Evolutionary conservation across 2,888 invertebrate genomes (phyloP), one percentile per base, ranked within the genome.

Genomic region (Dasypolia templi): DNA sequence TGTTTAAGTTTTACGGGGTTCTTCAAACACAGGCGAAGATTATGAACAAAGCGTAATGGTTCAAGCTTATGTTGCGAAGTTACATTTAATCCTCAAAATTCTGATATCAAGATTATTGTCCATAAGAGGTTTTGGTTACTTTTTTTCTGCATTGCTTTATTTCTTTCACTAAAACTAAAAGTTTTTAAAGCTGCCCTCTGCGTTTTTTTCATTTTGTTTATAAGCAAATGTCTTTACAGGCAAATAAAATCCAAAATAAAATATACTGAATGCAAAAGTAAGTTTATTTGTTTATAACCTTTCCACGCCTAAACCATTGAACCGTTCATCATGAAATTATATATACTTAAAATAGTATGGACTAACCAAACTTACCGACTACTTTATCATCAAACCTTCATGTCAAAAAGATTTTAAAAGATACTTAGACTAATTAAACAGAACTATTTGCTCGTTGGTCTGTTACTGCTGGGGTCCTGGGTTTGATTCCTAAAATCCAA

Each of bases 21-120:
- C n/a, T 51, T 11, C 19, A 75, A 46, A 46, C 51, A 79, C 72
- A 72, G n/a, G 11, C 51, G 19, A 51, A 29, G 14, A 71, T 58
- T 72, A 32, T 19, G 19, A 64, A 58, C 11, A 58, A 58, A 64
- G 58, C 1, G n/a, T 51, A 42, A 42, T 39, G 11, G 39, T 53
- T 17, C 2, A 6, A 53, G 22, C 7, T 35, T 17, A 19, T 42
- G 19, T 44, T 22, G 17, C 0, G 17, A 56, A 32, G n/a, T 32
- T 49, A 44, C 32, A 7, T 39, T 35, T 12, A n/a, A n/a, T 29
- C 6, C 22, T 35, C 11, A n/a, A 35, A 42, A 29, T 32, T 74
- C 17, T 46, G 6, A 17, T 26, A 32, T 5, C 19, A 22, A 22
- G 0, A 44, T 29, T 59, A 4, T 51, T 55, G 26, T 56, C 2